Percentiles rank a stretch among this genome's conserved stretches.
Conservation (phyloP, 2,113 vertebrate species). For the Aptenodytes patagonicus region DNA sequence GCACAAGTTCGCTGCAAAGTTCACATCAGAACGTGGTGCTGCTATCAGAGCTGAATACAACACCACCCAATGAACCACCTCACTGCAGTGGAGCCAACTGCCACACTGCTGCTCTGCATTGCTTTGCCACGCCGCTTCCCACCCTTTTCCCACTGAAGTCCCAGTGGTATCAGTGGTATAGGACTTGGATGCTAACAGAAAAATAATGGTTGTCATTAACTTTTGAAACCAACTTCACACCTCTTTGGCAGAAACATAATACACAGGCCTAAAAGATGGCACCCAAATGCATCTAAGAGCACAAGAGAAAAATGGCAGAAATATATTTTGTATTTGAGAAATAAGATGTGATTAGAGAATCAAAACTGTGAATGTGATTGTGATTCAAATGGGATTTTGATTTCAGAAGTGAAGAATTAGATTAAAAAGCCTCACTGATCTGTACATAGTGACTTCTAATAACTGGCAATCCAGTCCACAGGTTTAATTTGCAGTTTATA, state of each 20-base stretch:
- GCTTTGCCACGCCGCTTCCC: neutral
- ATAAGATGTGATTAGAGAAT: neutral
- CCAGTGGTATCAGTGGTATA: neutral
- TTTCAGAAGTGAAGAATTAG: neutral
- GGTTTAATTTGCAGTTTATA: neutral
- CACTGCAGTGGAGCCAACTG: neutral
- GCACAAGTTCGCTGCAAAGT: neutral
- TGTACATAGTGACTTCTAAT: neutral
- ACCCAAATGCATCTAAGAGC: neutral
- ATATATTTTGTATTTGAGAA: neutral
- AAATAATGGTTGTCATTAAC: neutral
- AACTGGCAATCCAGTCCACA: neutral
- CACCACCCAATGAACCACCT: neutral
- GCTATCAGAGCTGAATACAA: neutral
- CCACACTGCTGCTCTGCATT: neutral
- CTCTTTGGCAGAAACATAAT: neutral
- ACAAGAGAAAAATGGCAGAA: neutral
- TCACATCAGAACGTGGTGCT: neutral
- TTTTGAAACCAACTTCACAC: neutral
- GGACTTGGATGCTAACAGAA: neutral
- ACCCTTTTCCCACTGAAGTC: neutral
- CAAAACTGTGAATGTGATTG: neutral
- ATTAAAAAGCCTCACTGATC: neutral
- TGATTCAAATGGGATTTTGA: neutral
- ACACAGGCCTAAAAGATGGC: neutral